Base-by-base conservation (phyloP, 2,113 vertebrate species). In the Myocastor coypus region DNA sequence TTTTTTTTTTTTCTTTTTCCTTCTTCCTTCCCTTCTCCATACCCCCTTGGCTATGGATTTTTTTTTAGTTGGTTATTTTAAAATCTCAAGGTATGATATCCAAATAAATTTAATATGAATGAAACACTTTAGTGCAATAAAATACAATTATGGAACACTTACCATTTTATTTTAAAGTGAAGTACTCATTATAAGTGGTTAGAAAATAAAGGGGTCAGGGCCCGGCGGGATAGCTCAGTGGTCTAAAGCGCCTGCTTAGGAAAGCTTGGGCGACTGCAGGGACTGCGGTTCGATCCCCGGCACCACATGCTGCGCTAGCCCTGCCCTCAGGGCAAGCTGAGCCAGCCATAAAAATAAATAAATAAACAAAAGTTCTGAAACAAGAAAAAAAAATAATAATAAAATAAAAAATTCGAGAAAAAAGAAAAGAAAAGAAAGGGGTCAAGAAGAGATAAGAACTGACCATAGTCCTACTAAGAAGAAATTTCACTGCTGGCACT, bases 81-180 rank as follows among this genome's bases (percentile, higher is more conserved):
- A 83, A 63, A 71, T 77, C 68, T 89, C 57, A 78, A 84, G 61
- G 16, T 28, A 88, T 69, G 83, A 63, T 42, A 32, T 42, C 32
- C n/a, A 71, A 42, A 77, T 94, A 88, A n/a, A 75, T 87, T 75
- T 42, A 50, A 17, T 26, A 68, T 11, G 84, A 77, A 73, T 90
- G 64, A 59, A 97, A 69, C 19, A 46, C 22, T 89, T 83, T 28
- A 19, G 30, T 50, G 30, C 17, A 66, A 83, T 22, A 91, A 87
- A 91, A 87, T 50, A 34, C 68, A 93, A 92, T 92, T 19, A 66
- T 37, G 68, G 89, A 69, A 52, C 42, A 64, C n/a, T 69, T 95
- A 71, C 28, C 30, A 28, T 92, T 92, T 86, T 85, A 42, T 75
- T 91, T 87, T 59, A 82, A 93, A 66, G 34, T 61, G 37, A 32